Percentiles rank a stretch among this genome's conserved stretches.
phyloP scores from a whole-genome alignment of 2,113 vertebrate genomes.

The Acinonyx jubatus region DNA sequence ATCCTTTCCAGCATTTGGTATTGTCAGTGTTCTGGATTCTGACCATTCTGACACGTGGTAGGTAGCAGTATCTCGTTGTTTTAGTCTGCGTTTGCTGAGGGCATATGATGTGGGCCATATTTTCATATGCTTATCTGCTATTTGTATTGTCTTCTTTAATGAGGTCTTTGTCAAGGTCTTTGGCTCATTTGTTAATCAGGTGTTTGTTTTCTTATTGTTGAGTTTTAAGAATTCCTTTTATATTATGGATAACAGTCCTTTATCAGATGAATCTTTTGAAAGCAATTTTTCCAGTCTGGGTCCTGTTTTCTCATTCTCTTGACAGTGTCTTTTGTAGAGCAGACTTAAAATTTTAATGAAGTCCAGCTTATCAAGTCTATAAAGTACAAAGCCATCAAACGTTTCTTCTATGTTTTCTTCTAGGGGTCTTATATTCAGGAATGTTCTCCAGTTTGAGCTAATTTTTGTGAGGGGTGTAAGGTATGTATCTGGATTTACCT shows the following conservation, averaged over 20 bases:
- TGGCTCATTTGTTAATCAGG: neutral
- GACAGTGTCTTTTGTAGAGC: neutral
- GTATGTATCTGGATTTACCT: neutral
- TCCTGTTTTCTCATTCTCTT: neutral
- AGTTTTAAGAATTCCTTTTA: neutral
- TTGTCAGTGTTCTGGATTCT: neutral
- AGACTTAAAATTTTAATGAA: neutral
- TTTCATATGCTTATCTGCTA: neutral
- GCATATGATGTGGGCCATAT: neutral
- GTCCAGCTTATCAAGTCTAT: neutral
- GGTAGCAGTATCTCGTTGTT: neutral
- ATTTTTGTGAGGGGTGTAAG: neutral
- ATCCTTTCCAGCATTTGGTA: neutral
- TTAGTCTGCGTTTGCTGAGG: neutral
- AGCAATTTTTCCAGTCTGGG: neutral
- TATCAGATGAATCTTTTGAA: neutral
- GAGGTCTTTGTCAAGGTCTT: neutral
- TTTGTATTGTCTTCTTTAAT: neutral
- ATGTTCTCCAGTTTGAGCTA: neutral
- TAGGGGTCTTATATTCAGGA: neutral
- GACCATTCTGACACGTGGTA: neutral
- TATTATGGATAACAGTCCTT: neutral
- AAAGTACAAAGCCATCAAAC: neutral
- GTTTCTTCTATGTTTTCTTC: neutral
- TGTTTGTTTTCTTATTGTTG: neutral